Evolutionary conservation across 2,888 invertebrate genomes (phyloP).

Genomic region (Nemapogon koenigi): DNA sequence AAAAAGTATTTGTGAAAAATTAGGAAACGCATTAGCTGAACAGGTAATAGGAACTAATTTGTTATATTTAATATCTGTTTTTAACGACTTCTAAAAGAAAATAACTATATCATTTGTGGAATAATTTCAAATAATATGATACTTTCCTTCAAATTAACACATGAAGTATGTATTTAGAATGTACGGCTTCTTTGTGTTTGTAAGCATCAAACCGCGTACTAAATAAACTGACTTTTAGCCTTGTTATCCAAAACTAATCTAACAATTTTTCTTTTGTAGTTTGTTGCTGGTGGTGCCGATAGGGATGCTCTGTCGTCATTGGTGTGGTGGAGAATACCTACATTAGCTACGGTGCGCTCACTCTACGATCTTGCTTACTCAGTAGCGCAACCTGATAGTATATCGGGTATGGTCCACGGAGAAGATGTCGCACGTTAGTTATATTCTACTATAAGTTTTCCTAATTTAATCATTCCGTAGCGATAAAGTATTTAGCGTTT

Average conservation of each 20-base stretch:
- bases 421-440: conserved; percentile 69
- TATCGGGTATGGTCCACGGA: conserved; percentile 60
- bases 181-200: no score
- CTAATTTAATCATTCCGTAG: no score
- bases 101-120: no score
- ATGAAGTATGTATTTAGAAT: no score
- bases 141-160: no score
- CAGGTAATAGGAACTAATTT: no score
- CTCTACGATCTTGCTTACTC: conserved; percentile 45
- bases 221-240: neutral
- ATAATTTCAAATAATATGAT: no score
- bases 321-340: conserved; percentile 53
- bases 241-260: neutral
- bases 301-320: conserved; percentile 43
- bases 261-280: conserved; percentile 23
- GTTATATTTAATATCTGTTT: no score
- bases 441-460: no score
- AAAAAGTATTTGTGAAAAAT: conserved; percentile 81
- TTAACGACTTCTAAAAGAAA: no score
- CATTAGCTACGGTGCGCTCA: conserved; percentile 47
- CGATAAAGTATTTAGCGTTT: no score
- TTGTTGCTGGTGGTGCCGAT: conserved; percentile 42
- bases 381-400: conserved; percentile 39
- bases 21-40: conserved; percentile 82
- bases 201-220: no score